Percentiles rank a stretch among this genome's conserved stretches.
These are phyloP conservation scores for Stomatorhinus ivindoensis DNA, from an alignment of 2,113 vertebrate species.

Conservation along the genomic window DNA sequence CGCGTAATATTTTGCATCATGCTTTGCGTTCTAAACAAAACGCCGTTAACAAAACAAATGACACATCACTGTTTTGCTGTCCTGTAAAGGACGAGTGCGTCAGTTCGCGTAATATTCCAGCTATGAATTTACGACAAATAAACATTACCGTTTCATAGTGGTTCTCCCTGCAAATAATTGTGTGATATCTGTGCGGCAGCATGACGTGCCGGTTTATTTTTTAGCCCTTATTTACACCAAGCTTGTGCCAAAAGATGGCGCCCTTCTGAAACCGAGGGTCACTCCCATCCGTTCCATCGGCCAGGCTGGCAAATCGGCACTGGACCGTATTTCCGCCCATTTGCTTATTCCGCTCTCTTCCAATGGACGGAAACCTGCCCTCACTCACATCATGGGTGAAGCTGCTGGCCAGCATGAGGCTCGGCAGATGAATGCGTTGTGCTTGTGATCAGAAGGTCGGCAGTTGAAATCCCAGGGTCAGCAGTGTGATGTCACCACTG, in stretches of 20 bases:
- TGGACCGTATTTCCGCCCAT: not conserved
- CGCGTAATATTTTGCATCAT: not conserved
- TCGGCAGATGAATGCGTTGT: not conserved
- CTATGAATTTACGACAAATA: not conserved
- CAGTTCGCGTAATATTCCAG: not conserved
- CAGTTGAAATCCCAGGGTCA: not conserved
- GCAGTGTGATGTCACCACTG: not conserved
- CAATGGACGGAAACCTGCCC: not conserved
- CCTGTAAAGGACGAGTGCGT: not conserved
- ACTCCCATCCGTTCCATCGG: not conserved
- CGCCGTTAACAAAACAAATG: not conserved
- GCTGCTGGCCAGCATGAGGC: not conserved
- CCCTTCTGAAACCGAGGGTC: not conserved
- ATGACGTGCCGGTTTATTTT: not conserved
- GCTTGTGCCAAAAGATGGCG: not conserved
- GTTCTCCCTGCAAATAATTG: not conserved
- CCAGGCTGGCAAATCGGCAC: not conserved
- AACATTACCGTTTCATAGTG: not conserved
- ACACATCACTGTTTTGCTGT: not conserved
- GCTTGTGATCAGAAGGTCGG: not conserved
- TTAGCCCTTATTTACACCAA: not conserved
- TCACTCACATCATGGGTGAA: not conserved
- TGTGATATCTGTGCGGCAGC: not conserved
- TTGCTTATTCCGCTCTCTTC: not conserved
- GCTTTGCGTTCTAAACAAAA: not conserved